Base-by-base conservation (phyloP, 2,113 vertebrate species). In the Bolborhynchus lineola region DNA sequence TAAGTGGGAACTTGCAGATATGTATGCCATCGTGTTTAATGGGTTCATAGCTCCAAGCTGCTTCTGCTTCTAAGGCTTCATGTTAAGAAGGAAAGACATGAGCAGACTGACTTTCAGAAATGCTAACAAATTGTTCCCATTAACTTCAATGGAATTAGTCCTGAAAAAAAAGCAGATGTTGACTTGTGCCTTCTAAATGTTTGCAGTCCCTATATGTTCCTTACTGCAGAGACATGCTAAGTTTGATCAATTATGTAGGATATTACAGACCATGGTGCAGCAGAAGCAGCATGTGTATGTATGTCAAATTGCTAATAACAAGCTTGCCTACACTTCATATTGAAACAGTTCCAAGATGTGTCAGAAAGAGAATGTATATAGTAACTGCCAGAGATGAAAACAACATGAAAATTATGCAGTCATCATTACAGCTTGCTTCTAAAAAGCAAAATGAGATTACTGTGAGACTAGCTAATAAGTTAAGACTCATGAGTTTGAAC, bases 351-450 rank as follows among this genome's bases (percentile, higher is more conserved):
- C 76, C 92, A 96, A 91, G 72, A 59, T 0, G 0, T 84, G 63
- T 95, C 92, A 75, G 70, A 94, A 96, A 87, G 12, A 89, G 74
- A 76, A 95, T 86, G 33, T 74, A 52, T 39, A 75, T 46, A 77
- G 82, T 92, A 95, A 96, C 72, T 96, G 90, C 89, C 91, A 97
- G 62, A 49, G 76, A 96, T 68, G 78, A 88, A 97, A 90, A 88
- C 41, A 89, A 92, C 77, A 59, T 63, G 69, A 93, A 95, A 62
- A 89, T 95, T 90, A 94, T 92, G 39, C 78, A 77, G 39, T 71
- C 28, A 10, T 85, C 64, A 74, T 93, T 79, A 85, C n/a, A 86
- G 20, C 65, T 87, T 94, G 60, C 41, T 72, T 87, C 50, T 91
- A 74, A 65, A 93, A 84, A 52, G 25, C 53, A 82, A 92, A 87